Conservation (phyloP, 1,140 invertebrate genomes). For the Caerostris extrusa region DNA sequence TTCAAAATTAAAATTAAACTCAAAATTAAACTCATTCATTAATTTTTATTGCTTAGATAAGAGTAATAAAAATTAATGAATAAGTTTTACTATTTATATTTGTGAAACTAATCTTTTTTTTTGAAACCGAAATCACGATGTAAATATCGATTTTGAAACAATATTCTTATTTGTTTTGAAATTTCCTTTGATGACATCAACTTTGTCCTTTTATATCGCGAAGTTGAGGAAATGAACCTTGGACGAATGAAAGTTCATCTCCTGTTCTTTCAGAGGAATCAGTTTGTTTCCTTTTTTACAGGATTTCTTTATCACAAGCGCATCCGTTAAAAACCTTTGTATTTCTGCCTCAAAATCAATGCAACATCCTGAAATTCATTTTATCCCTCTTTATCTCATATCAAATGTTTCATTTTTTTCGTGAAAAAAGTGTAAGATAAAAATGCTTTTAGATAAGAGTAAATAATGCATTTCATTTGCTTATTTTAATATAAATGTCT, state of each 20-base stretch:
- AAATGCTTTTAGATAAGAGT: not conserved
- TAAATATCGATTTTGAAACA: no score
- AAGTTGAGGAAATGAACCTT: not conserved
- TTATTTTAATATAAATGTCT: no score
- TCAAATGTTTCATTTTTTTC: not conserved
- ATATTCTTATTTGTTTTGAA: no score
- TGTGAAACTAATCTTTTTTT: no score
- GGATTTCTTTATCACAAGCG: not conserved
- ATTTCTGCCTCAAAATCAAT: not conserved
- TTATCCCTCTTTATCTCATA: not conserved
- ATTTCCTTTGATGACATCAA: no score
- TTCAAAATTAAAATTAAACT: no score
- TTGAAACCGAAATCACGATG: no score
- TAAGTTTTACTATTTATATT: no score
- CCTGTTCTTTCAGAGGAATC: not conserved
- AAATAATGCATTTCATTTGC: no score
- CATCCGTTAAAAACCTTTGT: constrained; percentile 11
- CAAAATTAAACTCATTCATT: no score
- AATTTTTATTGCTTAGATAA: no score
- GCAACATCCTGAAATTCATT: constrained; percentile 8
- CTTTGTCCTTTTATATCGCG: not conserved
- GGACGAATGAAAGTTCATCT: not conserved
- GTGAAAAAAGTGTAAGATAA: not conserved
- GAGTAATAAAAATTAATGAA: no score
- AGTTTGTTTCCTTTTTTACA: not conserved